Conservation (phyloP, 2,888 invertebrate genomes). For the Megaustenia siamemsis region DNA sequence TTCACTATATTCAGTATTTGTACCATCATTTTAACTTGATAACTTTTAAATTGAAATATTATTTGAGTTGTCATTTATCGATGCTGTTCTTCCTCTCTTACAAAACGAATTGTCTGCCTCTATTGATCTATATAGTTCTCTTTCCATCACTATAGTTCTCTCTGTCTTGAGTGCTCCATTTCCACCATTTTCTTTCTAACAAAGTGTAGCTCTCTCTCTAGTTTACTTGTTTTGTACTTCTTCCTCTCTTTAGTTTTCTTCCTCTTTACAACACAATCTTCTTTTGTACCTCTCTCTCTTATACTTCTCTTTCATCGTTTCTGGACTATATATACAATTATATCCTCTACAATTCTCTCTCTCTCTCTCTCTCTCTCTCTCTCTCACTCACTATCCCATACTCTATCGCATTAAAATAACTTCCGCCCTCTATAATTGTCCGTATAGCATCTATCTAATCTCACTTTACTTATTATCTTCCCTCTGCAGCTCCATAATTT, state of each 20-base stretch:
- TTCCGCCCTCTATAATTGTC: not conserved
- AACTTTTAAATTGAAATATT: not conserved
- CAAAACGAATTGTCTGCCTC: not conserved
- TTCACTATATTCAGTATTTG: too few species aligned
- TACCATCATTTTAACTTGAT: too few species aligned
- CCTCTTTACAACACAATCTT: not conserved
- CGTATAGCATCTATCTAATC: too few species aligned
- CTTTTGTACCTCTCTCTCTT: too few species aligned
- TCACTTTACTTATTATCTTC: not conserved
- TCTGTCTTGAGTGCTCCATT: not conserved
- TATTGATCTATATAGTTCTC: not conserved
- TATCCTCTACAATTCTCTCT: too few species aligned
- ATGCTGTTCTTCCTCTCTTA: not conserved
- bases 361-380: not conserved
- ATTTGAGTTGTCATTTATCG: not conserved
- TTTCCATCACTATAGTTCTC: not conserved
- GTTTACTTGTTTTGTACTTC: not conserved
- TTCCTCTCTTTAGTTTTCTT: not conserved
- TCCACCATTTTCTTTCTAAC: slow-evolving; percentile 12
- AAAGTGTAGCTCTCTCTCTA: not conserved
- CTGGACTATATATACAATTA: not conserved
- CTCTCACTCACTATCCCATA: not conserved
- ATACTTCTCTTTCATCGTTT: slow-evolving; percentile 1
- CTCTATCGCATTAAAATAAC: not conserved
- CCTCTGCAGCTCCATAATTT: not conserved